These are phyloP conservation scores for Macrosiphum euphorbiae DNA, from an alignment of 2,888 invertebrate genomes.

Conservation along the genomic window DNA sequence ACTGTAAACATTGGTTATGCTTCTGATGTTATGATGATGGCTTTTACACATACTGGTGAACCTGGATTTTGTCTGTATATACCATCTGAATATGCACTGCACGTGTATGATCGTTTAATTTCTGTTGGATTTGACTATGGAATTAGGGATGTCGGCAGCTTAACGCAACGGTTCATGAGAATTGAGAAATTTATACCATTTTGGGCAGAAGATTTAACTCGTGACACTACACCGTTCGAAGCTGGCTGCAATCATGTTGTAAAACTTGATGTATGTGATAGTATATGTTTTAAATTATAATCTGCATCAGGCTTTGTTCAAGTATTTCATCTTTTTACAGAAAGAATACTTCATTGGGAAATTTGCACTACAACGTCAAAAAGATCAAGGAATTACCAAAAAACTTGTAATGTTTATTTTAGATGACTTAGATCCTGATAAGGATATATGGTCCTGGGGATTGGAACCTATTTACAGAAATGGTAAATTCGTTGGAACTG, in stretches of 20 bases:
- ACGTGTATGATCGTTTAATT: slow-evolving; percentile 80
- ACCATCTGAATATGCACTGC: slow-evolving; percentile 81
- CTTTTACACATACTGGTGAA: slow-evolving; percentile 81
- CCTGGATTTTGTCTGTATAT: slow-evolving; percentile 80
- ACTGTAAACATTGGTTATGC: slow-evolving; percentile 78
- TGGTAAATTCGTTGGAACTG: slow-evolving; percentile 77
- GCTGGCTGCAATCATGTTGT: slow-evolving; percentile 77
- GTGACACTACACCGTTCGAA: slow-evolving; percentile 76
- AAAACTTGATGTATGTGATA: slow-evolving; percentile 72
- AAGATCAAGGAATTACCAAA: slow-evolving; percentile 75
- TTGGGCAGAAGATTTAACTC: slow-evolving; percentile 79
- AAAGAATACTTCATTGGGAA: slow-evolving; percentile 79
- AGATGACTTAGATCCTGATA: slow-evolving; percentile 76
- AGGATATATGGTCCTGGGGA: slow-evolving; percentile 80
- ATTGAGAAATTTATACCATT: slow-evolving; percentile 81
- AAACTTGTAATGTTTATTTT: slow-evolving; percentile 77
- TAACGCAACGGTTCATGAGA: slow-evolving; percentile 78
- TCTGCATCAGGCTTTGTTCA: background rate
- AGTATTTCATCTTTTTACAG: slow-evolving; percentile 68
- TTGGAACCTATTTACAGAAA: slow-evolving; percentile 80
- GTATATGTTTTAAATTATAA: background rate
- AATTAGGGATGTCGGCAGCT: slow-evolving; percentile 77
- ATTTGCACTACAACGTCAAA: slow-evolving; percentile 75
- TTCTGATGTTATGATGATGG: slow-evolving; percentile 79
- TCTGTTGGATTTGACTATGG: slow-evolving; percentile 78